Percentiles rank a stretch among this genome's conserved stretches.
phyloP scores from a whole-genome alignment of 2,113 vertebrate species.

The Pseudopodoces humilis region DNA sequence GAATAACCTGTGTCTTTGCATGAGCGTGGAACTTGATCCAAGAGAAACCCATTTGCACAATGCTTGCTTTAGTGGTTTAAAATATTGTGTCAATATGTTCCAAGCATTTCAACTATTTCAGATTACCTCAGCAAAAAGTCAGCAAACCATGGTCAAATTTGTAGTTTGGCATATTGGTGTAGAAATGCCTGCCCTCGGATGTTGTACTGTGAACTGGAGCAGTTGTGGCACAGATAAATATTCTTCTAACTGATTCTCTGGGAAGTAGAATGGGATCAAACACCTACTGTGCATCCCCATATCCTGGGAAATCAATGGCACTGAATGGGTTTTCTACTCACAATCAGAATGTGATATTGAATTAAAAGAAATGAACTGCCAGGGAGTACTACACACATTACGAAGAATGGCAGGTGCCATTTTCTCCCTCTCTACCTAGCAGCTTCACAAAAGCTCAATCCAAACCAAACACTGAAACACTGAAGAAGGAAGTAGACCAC shows the following conservation, averaged over 20 bases:
- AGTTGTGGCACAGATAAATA: neutral
- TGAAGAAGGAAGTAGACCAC: neutral
- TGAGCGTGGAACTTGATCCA: neutral
- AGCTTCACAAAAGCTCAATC: neutral
- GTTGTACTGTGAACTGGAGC: neutral
- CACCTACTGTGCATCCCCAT: neutral
- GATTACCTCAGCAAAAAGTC: neutral
- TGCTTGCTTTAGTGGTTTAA: neutral
- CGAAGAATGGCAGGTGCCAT: neutral
- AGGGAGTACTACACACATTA: neutral
- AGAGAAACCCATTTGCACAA: neutral
- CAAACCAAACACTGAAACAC: neutral
- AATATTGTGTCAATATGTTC: neutral
- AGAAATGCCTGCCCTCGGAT: neutral
- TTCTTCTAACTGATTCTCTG: neutral
- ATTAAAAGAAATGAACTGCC: neutral
- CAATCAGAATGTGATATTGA: rapidly evolving
- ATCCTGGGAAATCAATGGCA: neutral
- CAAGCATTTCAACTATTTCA: neutral
- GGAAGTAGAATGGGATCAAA: neutral
- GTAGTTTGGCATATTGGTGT: neutral
- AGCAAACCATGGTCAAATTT: neutral
- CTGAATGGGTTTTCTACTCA: neutral
- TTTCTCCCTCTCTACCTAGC: neutral
- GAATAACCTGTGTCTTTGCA: neutral